Conservation (phyloP, 2,113 vertebrate species). For the Cathartes aura region DNA sequence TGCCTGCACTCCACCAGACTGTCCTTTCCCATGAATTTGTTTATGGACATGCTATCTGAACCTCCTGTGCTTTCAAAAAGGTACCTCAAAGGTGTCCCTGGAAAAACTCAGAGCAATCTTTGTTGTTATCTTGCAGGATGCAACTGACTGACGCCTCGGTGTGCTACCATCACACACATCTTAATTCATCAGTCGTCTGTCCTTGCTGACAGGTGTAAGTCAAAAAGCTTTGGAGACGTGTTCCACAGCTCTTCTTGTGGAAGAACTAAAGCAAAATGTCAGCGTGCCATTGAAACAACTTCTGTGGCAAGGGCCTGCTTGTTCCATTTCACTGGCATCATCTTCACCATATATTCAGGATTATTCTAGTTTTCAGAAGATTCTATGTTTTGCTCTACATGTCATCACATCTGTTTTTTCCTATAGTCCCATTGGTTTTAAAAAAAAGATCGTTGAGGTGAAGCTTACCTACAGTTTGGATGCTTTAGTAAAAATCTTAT, state of each 20-base stretch:
- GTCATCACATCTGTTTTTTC: neutral
- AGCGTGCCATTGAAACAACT: neutral
- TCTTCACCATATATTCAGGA: neutral
- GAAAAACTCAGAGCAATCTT: neutral
- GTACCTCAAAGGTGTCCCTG: neutral
- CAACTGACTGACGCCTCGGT: fast-evolving
- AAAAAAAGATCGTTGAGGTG: neutral
- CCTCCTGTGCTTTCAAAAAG: neutral
- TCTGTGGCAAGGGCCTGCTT: neutral
- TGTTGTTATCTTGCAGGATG: neutral
- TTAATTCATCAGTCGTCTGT: neutral
- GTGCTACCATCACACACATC: neutral
- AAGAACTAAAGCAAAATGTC: neutral
- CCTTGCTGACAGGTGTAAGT: neutral
- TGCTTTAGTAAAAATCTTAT: neutral
- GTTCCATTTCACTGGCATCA: neutral
- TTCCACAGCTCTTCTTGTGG: neutral
- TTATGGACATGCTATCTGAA: neutral
- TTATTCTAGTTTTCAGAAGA: neutral
- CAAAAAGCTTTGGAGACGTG: neutral
- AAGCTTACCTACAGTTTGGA: neutral
- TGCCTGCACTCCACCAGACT: neutral
- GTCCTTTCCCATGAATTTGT: neutral
- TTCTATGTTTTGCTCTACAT: neutral
- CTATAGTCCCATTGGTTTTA: fast-evolving